Conservation (phyloP, 2,888 invertebrate genomes). For the Eupithecia abbreviata region DNA sequence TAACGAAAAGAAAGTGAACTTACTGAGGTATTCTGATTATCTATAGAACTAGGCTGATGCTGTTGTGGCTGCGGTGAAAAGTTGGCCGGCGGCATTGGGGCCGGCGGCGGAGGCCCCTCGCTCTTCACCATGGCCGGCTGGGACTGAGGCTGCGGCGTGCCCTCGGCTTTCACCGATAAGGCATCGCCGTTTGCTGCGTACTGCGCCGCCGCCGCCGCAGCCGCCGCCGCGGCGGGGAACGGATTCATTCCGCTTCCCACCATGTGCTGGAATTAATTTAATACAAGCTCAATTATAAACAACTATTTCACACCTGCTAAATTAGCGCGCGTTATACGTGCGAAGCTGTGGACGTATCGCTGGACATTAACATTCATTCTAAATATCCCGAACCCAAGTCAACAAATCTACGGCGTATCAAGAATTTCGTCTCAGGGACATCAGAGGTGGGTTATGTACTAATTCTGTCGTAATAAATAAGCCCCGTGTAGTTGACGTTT, state of each 20-base stretch:
- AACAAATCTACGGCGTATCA: conserved; percentile 52
- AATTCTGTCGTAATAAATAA: conserved; percentile 78
- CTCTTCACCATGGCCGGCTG: conserved; percentile 80
- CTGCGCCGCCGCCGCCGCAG: conserved; percentile 85
- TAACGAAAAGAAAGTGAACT: conserved; percentile 48
- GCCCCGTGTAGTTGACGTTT: conserved; percentile 75
- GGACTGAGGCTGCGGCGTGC: conserved; percentile 69
- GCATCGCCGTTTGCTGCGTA: conserved; percentile 83
- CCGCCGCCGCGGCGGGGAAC: conserved; percentile 87
- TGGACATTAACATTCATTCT: conserved; percentile 39
- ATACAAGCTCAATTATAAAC: conserved; percentile 5
- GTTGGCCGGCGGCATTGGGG: conserved; percentile 74
- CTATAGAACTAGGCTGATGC: conserved; percentile 82
- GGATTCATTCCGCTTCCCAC: conserved; percentile 94
- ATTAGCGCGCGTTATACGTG: conserved; percentile 24
- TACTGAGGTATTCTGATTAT: conserved; percentile 82
- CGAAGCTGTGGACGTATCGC: conserved; percentile 37
- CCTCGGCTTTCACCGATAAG: conserved; percentile 79
- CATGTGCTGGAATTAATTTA: conserved; percentile 90
- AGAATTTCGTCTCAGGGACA: conserved; percentile 66
- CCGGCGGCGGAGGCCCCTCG: conserved; percentile 79
- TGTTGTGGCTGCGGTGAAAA: conserved; percentile 77
- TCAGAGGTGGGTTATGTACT: conserved; percentile 62
- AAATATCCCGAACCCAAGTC: conserved; percentile 46
- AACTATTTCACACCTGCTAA: conserved; percentile 17